Percentiles rank a stretch among this genome's conserved stretches.
phyloP scores from a whole-genome alignment of 2,888 invertebrate species.

The Tachystola acroxantha region DNA sequence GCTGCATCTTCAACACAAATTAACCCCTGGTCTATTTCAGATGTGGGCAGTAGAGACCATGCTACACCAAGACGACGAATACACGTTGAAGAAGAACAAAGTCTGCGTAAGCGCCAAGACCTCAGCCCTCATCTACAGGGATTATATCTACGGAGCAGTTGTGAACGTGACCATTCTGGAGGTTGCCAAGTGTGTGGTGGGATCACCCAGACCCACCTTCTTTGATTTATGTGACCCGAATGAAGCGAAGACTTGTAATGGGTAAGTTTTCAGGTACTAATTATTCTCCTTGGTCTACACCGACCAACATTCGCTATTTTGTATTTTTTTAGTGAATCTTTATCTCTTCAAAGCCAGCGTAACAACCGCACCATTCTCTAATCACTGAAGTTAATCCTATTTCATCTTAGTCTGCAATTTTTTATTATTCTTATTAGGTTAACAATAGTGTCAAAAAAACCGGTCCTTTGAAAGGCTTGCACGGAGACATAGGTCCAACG shows the following conservation, averaged over 20 bases:
- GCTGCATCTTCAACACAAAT: no score
- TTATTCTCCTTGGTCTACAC: no score
- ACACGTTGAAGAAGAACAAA: slow-evolving; percentile 62
- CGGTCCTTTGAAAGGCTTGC: no score
- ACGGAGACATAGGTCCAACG: no score
- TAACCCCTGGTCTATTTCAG: slow-evolving; percentile 45
- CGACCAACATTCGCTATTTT: no score
- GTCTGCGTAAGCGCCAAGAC: slow-evolving; percentile 49
- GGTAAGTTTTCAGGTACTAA: slow-evolving; percentile 51
- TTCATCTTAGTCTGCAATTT: no score
- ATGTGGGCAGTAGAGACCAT: slow-evolving; percentile 67
- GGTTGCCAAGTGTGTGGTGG: slow-evolving; percentile 81
- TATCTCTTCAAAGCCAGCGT: no score
- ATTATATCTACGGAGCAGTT: slow-evolving; percentile 80
- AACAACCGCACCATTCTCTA: no score
- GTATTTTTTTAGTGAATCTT: no score
- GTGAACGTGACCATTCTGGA: slow-evolving; percentile 80
- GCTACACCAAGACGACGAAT: slow-evolving; percentile 57
- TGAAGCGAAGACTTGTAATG: slow-evolving; percentile 80
- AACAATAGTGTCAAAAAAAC: no score
- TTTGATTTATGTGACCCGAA: slow-evolving; percentile 85
- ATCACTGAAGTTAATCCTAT: no score
- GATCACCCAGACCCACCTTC: slow-evolving; percentile 87
- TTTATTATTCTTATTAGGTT: no score
- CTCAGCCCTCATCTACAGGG: slow-evolving; percentile 74